Base-by-base conservation (phyloP, 2,797 vertebrate species). In the Cirrhinus molitorella region DNA sequence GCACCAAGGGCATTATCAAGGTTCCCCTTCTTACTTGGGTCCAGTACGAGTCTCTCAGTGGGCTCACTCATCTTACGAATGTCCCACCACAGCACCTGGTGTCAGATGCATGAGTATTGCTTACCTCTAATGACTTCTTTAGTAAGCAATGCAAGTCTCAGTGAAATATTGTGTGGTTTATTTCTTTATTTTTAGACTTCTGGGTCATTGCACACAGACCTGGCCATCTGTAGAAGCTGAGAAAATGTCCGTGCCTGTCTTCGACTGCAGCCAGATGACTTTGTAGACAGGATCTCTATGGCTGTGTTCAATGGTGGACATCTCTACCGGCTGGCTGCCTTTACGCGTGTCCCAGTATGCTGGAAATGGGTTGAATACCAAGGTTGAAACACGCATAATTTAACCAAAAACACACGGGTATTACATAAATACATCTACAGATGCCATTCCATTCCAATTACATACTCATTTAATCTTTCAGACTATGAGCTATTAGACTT, bases 61-160 rank as follows among this genome's bases (percentile, higher is more conserved):
- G 98, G 98, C 87, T 98, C 94, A 0, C 90, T 96, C 28, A 99
- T 78, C 87, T 96, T 96, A 6, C 98, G 96, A 76, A 97, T 94
- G 79, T 99, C 98, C 98, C 98, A 99, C 97, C 97, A 99, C 85
- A 99, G 95, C 34, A 99, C 94, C 98, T 99, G 86, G 78, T 21
- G 47, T 31, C 16, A 74, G 16, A 40, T 51, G 28, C 40, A 28
- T 28, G 37, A 12, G 37, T 25, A 28, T 7, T 1, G 34, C 49
- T 31, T 51, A 31, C 45, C n/a, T 45, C 9, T 13, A 17, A 28
- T 5, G 57, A 63, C 23, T 77, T 25, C 0, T 17, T 71, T 25
- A 28, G 37, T n/a, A 67, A 34, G 70, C 25, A 4, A 13, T 23
- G 31, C 72, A n/a, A n/a, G n/a, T n/a, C n/a, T n/a, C n/a, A n/a